These are phyloP conservation scores for Salminus brasiliensis DNA, from an alignment of 2,113 vertebrate species.

Conservation along the genomic window DNA sequence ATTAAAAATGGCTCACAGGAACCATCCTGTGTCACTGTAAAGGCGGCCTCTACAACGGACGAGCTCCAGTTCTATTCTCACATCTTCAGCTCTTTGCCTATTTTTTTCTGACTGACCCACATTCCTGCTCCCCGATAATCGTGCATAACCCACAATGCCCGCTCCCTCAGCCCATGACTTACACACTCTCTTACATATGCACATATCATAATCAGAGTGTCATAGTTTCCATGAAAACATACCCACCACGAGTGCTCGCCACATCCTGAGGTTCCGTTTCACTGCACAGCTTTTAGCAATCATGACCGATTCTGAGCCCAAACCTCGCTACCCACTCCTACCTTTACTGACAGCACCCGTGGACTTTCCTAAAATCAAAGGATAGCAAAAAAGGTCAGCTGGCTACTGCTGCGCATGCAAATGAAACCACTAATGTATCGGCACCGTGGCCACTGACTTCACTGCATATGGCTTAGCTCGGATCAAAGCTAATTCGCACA, in stretches of 20 bases:
- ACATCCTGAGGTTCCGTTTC: slow-evolving; percentile 51
- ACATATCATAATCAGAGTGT: slow-evolving; percentile 51
- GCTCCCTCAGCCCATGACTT: slow-evolving; percentile 35
- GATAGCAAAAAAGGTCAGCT: slow-evolving; percentile 5
- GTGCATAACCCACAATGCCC: slow-evolving; percentile 43
- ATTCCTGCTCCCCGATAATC: slow-evolving; percentile 48
- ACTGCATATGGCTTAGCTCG: not conserved
- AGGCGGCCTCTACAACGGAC: not conserved
- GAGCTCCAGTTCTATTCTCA: slow-evolving; percentile 20
- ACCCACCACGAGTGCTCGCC: slow-evolving; percentile 49
- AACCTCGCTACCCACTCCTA: slow-evolving; percentile 28
- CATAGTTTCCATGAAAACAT: slow-evolving; percentile 60
- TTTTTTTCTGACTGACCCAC: slow-evolving; percentile 36
- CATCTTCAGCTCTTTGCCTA: slow-evolving; percentile 27
- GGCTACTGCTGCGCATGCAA: not conserved
- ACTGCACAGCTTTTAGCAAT: slow-evolving; percentile 47
- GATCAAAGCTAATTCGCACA: not conserved
- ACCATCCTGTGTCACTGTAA: not conserved
- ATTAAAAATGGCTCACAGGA: not conserved
- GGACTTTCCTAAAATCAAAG: slow-evolving; percentile 1
- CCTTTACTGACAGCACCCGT: slow-evolving; percentile 13
- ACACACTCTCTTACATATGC: slow-evolving; percentile 49
- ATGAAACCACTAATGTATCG: slow-evolving; percentile 8
- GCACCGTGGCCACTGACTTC: not conserved
- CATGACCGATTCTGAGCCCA: slow-evolving; percentile 27